Base-by-base conservation (phyloP, 2,888 invertebrate species). In the Nycteola revayana region DNA sequence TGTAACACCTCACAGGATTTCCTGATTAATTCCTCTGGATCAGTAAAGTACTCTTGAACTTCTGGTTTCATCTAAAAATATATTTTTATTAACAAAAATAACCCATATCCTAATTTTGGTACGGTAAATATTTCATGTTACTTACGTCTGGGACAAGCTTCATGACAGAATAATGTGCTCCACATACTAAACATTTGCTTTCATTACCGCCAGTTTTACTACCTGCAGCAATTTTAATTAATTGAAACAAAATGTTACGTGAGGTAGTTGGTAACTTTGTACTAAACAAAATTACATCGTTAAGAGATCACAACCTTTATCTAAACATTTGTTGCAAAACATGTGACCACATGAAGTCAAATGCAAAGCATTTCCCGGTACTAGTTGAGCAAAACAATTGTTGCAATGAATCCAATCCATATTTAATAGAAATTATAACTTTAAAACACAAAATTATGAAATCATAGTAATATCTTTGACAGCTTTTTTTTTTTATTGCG, bases 401-500 rank as follows among this genome's bases (percentile, higher is more conserved):
- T 89, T 89, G 55, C 89, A 89, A 69, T 88, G 89, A 60, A 88
- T 89, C 89, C 89, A 89, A 72, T 89, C 89, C 89, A 88, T 90
- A 42, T 11, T 59, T 38, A 43, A 14, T 14, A 14, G 2, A 3
- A 14, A 14, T 14, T 14, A 14, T 14, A 14, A 14, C 14, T 5
- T 14, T 14, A 14, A 14, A 14, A 14, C 3, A 14, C 2, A 14
- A 14, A n/a, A n/a, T n/a, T n/a, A n/a, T n/a, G n/a, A n/a, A n/a
- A n/a, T n/a, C n/a, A n/a, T n/a, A n/a, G n/a, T n/a, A n/a, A n/a
- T n/a, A n/a, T n/a, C n/a, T n/a, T n/a, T n/a, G n/a, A n/a, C n/a
- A n/a, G n/a, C n/a, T n/a, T n/a, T n/a, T n/a, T n/a, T n/a, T n/a
- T n/a, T n/a, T n/a, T n/a, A n/a, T n/a, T n/a, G n/a, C n/a, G n/a